phyloP scores from a whole-genome alignment of 2,113 vertebrate genomes.

The Candoia aspera region DNA sequence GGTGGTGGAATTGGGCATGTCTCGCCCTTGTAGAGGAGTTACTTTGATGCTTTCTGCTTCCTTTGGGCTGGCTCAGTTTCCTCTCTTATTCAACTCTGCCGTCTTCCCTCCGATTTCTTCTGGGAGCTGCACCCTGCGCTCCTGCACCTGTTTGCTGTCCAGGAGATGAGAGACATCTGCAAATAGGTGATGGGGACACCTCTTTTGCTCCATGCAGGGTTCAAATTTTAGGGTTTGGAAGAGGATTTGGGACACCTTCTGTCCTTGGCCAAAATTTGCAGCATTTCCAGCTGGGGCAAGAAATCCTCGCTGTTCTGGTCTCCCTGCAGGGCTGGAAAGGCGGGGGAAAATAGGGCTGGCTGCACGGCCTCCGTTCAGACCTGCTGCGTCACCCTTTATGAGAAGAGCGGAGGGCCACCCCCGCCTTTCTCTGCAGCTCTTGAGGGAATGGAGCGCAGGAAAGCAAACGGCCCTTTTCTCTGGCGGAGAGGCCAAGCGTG shows the following conservation, averaged over 20 bases:
- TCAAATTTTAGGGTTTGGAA: neutral
- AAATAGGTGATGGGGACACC: neutral
- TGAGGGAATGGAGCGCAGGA: neutral
- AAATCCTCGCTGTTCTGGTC: neutral
- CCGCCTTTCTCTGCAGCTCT: neutral
- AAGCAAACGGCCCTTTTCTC: neutral
- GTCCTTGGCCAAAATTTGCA: neutral
- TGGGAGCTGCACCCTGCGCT: neutral
- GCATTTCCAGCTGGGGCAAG: neutral
- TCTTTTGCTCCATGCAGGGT: neutral
- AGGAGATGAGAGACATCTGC: neutral
- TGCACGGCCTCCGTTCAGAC: neutral
- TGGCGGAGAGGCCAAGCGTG: conserved; percentile 8
- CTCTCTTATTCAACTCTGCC: neutral
- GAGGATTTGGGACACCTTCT: neutral
- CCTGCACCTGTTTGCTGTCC: neutral
- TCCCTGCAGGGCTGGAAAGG: neutral
- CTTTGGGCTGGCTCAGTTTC: neutral
- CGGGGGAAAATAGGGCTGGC: neutral
- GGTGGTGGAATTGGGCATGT: neutral
- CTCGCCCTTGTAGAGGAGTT: neutral
- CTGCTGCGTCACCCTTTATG: neutral
- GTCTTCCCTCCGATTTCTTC: neutral
- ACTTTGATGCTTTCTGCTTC: neutral
- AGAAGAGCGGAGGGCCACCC: neutral